Base-by-base conservation (phyloP, 2,113 vertebrate species). In the Otis tarda region DNA sequence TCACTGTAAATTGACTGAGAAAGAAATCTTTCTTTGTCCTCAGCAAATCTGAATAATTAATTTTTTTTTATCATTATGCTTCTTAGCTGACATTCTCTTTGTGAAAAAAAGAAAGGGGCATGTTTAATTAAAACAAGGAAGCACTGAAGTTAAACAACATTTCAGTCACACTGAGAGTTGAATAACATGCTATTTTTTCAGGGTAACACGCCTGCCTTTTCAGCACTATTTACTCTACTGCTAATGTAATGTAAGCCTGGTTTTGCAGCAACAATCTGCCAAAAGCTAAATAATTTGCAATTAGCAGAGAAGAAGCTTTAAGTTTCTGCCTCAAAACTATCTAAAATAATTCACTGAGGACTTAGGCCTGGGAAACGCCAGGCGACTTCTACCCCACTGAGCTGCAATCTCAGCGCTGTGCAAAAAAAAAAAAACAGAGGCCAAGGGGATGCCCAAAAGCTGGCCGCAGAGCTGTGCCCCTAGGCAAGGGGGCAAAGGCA, bases 121-220 rank as follows among this genome's bases (percentile, higher is more conserved):
- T 94, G 89, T 95, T 97, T 96, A 91, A 95, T 96, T 96, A 94
- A 95, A 97, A 96, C 30, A 94, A 94, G 75, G 74, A 93, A 93
- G 43, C 17, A 12, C 45, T 82, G 59, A 82, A 95, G 69, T 96
- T 97, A 91, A 95, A 88, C 67, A 94, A 65, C 63, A 74, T 43
- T 94, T 94, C 96, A 93, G 60, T 94, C 79, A 83, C n/a, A 61
- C n/a, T 9, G 1, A 31, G 61, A 92, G 68, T 69, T 92, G 87
- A 90, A 71, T 74, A 69, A 61, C 73, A 53, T 39, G 10, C 35
- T 74, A 2, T 82, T 45, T 92, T 96, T 91, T 92, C 81, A 70
- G 61, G 43, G 68, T 65, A 65, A 68, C n/a, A 68, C 2, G 6
- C 35, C 75, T 80, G 39, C 50, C 82, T 91, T 94, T 81, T 91